A percentile compares a stretch with the other conserved stretches of the same genome.
Conservation (phyloP, 2,888 invertebrate species). For the Piscicola geometra region DNA sequence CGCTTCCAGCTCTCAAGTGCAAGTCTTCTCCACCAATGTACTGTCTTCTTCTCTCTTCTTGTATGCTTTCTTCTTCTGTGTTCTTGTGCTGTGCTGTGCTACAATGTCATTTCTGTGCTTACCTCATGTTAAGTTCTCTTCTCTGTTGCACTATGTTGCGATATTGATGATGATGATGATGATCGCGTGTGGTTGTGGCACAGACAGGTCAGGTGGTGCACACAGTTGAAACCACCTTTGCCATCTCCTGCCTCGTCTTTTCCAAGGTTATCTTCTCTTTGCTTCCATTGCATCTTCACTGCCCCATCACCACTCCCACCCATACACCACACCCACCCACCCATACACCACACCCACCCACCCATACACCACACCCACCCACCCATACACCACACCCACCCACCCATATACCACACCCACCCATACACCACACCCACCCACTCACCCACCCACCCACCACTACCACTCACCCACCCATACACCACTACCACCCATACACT, state of each 20-base stretch:
- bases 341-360: too few species aligned
- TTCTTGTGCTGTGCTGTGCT: not conserved
- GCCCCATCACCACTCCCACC: not conserved
- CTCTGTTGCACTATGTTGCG: too few species aligned
- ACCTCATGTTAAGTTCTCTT: not conserved
- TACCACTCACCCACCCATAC: not conserved
- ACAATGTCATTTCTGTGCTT: not conserved
- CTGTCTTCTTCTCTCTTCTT: too few species aligned
- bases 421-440: too few species aligned
- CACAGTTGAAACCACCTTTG: not conserved
- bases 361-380: too few species aligned
- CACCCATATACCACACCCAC: too few species aligned
- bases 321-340: not conserved
- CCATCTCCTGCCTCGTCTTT: constrained; percentile 10
- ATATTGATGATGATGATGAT: too few species aligned
- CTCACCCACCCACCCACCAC: too few species aligned
- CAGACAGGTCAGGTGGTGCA: constrained; percentile 3
- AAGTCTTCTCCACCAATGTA: constrained; percentile 73
- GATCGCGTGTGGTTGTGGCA: too few species aligned
- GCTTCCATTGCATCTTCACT: too few species aligned
- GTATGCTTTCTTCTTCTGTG: too few species aligned
- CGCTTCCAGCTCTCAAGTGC: constrained; percentile 67
- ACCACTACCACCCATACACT: constrained; percentile 1
- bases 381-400: too few species aligned
- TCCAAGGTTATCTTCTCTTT: constrained; percentile 14